Evolutionary conservation across 1,140 invertebrate genomes (phyloP).

Genomic region (Zophobas morio): DNA sequence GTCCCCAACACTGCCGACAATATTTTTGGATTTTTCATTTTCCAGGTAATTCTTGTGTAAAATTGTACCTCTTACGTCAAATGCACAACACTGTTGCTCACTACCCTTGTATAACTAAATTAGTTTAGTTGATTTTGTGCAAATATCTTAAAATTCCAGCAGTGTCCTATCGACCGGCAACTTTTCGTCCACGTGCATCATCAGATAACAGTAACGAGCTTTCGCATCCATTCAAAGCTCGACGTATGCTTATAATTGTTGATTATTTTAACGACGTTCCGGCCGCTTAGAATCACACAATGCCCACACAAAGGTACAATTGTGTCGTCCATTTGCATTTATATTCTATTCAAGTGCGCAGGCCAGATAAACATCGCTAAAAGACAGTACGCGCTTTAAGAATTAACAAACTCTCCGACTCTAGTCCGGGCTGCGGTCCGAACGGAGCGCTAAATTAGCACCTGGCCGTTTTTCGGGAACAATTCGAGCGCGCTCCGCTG

Average conservation of each 20-base stretch:
- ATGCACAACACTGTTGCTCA: no score
- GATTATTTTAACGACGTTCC: slow-evolving; percentile 65
- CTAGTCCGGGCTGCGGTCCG: slow-evolving; percentile 13
- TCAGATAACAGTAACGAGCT: slow-evolving; percentile 62
- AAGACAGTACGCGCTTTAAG: slow-evolving; percentile 60
- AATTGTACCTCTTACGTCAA: no score
- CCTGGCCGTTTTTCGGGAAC: slow-evolving; percentile 20
- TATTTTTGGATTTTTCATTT: no score
- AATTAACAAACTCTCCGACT: slow-evolving; percentile 60
- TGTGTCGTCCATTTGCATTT: slow-evolving; percentile 66
- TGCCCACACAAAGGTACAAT: slow-evolving; percentile 64
- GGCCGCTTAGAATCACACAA: slow-evolving; percentile 61
- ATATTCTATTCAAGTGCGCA: slow-evolving; percentile 62
- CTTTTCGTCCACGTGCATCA: slow-evolving; percentile 7
- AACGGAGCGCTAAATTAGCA: slow-evolving; percentile 38
- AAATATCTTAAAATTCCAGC: no score
- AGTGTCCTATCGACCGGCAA: no score
- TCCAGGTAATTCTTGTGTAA: no score
- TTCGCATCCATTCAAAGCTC: slow-evolving; percentile 52
- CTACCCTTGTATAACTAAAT: no score
- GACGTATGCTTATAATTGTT: slow-evolving; percentile 63
- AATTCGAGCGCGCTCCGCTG: slow-evolving; percentile 6
- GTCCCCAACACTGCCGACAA: no score
- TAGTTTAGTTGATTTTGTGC: no score
- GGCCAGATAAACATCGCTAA: slow-evolving; percentile 62